Evolutionary conservation across 2,113 vertebrate species (phyloP), one percentile per base, ranked within the genome.

Genomic region (Tyrannus savana): DNA sequence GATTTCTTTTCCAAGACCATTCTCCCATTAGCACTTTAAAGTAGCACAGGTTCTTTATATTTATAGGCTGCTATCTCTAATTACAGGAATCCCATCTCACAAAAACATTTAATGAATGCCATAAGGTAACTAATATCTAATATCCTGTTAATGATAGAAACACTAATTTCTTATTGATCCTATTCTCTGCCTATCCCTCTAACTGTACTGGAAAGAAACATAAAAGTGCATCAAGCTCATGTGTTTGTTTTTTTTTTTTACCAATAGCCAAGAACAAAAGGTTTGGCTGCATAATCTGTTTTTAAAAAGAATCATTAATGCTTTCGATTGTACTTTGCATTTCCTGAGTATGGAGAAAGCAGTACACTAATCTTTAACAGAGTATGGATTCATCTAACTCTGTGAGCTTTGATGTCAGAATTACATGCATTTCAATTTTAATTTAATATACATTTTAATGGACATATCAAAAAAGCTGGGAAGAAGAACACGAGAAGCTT

Each of bases 121-220:
- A 76, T 37, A 50, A 49, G n/a, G 47, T 87, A 94, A 95, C 59
- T 84, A 87, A 89, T 90, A 92, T 74, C 86, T 84, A 87, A 89
- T 89, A 92, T 74, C 86, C 87, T 89, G 55, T 68, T 93, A 96
- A 93, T 92, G 88, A 92, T 18, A 92, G 86, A 89, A 95, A 77
- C 33, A 44, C 47, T 95, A 68, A 94, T 95, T 95, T 93, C 68
- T 77, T 94, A 96, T 93, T 91, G 95, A 97, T 96, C 37, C 15
- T 30, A 3, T 41, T 89, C 49, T 84, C 53, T 79, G 31, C 15
- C 18, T 84, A 33, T 42, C 24, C 15, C 23, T 90, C 12, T 53
- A 75, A 74, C 44, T 81, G 7, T 41, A 90, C 23, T 64, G 37
- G 44, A 73, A 94, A 50, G n/a, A 83, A 75, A 79, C 19, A n/a